These are phyloP conservation scores for Chouioia cunea DNA, from an alignment of 2,888 invertebrate genomes.

Conservation along the genomic window DNA sequence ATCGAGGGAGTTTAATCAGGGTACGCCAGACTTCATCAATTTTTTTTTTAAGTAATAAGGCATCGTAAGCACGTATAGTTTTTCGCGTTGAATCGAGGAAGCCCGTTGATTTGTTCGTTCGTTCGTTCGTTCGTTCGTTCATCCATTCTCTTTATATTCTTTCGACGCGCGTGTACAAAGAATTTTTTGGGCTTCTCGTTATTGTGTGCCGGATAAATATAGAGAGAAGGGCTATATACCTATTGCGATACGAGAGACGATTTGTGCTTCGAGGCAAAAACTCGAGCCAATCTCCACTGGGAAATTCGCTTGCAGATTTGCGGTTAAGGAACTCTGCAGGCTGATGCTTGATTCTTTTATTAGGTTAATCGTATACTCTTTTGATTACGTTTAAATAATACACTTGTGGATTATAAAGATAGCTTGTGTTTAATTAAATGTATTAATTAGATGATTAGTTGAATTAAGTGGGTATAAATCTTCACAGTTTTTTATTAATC, in stretches of 20 bases:
- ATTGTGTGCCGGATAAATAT: conserved; percentile 52
- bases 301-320: background rate
- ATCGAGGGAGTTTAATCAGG: conserved; percentile 52
- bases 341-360: no score
- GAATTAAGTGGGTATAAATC: no score
- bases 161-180: conserved; percentile 43
- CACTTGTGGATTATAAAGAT: no score
- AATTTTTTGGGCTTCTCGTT: conserved; percentile 60
- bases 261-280: conserved; percentile 10
- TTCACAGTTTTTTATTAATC: no score
- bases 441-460: no score
- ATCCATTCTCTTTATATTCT: conserved; percentile 46
- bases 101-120: background rate
- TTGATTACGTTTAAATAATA: no score
- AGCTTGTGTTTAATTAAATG: no score
- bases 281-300: background rate
- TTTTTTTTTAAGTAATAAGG: conserved; percentile 53
- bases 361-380: no score
- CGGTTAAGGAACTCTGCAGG: no score
- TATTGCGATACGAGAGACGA: conserved; percentile 13
- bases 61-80: conserved; percentile 51
- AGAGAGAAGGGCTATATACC: background rate
- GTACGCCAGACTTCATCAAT: conserved; percentile 41
- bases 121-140: background rate
- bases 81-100: conserved; percentile 51